Evolutionary conservation across 2,113 vertebrate species (phyloP), one percentile per base, ranked within the genome.

Genomic region (Lynx canadensis): DNA sequence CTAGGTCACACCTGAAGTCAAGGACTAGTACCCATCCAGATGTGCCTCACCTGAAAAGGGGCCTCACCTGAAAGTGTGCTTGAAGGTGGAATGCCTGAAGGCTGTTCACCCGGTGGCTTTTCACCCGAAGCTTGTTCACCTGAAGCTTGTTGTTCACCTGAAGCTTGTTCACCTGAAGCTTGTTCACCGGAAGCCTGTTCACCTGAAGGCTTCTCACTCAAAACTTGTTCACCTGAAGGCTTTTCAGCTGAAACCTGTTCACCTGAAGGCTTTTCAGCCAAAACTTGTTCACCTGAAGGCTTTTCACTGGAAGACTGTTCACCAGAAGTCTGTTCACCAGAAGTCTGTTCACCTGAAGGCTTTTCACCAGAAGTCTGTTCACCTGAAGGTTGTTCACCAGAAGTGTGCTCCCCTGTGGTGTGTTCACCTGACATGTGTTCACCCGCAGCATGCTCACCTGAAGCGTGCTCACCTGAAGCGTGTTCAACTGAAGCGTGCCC

Each of bases 21-120:
- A 78, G 33, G 52, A 38, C 38, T 13, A 38, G 78, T 14, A 38
- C 41, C 16, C 41, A 66, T 23, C n/a, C 65, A 45, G 19, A 48
- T 4, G 21, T 8, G 27, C 31, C 78, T 97, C 71, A 79, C 96
- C 94, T 88, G 52, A 38, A 88, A 29, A 57, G 4, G 36, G 8
- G 36, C 31, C 95, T 97, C 71, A 96, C 96, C 96, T 94, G 76
- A 55, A 88, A 66, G 21, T 33, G 69, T 78, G 55, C 48, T 89
- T 69, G 96, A 27, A 16, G 63, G 2, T 31, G 78, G 31, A 38
- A 31, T 68, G 36, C 23, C 79, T 38, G 84, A 81, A 87, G 89
- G 7, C 52, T 87, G 65, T 33, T 89, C 85, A 12, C 2, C 66
- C 25, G n/a, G 5, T 50, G 68, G 2, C 45, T 90, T 38, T 41